phyloP scores from a whole-genome alignment of 2,113 vertebrate species.

The Dinomys branickii region DNA sequence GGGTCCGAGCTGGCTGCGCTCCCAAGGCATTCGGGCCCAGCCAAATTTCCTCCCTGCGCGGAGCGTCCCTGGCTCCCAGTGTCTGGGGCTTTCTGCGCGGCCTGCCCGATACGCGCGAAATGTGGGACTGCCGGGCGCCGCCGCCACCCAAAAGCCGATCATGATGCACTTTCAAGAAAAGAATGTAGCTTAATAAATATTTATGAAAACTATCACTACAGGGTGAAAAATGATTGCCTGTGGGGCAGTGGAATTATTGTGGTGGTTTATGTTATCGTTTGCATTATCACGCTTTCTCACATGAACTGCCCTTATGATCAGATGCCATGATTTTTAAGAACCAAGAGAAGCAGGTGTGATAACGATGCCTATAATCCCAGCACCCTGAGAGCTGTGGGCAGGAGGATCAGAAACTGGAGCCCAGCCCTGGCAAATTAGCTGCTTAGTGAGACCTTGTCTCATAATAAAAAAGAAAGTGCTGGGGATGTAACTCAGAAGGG shows the following conservation, averaged over 20 bases:
- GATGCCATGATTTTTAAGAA: background rate
- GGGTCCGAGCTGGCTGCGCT: no score
- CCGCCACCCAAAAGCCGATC: no score
- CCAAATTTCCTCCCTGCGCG: no score
- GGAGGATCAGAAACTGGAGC: background rate
- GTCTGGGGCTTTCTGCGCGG: no score
- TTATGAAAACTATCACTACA: background rate
- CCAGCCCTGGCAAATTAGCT: background rate
- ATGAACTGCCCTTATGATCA: background rate
- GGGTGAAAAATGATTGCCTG: background rate
- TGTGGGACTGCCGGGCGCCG: no score
- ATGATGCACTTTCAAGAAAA: background rate
- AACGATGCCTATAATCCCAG: background rate
- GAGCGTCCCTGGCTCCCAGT: no score
- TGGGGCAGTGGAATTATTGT: background rate
- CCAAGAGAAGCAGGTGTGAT: background rate
- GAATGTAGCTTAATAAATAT: background rate
- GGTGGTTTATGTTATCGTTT: background rate
- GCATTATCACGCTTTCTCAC: conserved; percentile 8
- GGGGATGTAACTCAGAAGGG: background rate
- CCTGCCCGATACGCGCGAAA: no score
- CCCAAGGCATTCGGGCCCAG: no score
- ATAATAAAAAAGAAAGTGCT: background rate
- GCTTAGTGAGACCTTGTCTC: background rate
- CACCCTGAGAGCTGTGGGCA: background rate